A percentile compares a stretch with the other conserved stretches of the same genome.
Conservation (phyloP, 2,113 vertebrate species). For the Amblyornis subalaris region DNA sequence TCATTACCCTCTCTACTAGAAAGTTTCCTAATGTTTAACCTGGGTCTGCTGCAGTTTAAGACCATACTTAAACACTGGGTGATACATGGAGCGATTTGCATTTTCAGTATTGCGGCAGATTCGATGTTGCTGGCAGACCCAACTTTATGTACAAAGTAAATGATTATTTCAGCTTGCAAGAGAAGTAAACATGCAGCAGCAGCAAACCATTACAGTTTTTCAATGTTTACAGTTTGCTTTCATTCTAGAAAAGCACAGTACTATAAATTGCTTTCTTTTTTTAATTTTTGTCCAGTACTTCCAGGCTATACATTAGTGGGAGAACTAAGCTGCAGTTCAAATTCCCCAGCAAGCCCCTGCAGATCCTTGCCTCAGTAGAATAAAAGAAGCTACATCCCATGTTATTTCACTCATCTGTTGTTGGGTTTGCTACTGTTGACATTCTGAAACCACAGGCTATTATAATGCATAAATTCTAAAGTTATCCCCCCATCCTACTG, state of each 20-base stretch:
- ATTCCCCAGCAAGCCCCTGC: background rate
- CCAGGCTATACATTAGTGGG: background rate
- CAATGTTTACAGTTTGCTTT: background rate
- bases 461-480: background rate
- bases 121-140: background rate
- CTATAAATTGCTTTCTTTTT: background rate
- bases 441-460: background rate
- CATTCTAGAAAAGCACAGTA: background rate
- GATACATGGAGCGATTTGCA: background rate
- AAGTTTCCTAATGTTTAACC: conserved; percentile 21
- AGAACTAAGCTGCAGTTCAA: background rate
- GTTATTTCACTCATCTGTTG: background rate
- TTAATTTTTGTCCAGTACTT: background rate
- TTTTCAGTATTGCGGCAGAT: background rate
- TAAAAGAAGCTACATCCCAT: background rate
- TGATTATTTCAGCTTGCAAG: background rate
- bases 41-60: background rate
- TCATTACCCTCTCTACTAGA: background rate
- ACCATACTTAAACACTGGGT: background rate
- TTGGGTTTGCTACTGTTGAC: background rate
- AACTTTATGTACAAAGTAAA: background rate
- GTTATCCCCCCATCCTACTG: background rate
- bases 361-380: background rate
- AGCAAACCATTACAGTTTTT: background rate
- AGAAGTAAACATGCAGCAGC: background rate